Evolutionary conservation across 2,113 vertebrate genomes (phyloP), one percentile per base, ranked within the genome.

Genomic region (Plecotus auritus): DNA sequence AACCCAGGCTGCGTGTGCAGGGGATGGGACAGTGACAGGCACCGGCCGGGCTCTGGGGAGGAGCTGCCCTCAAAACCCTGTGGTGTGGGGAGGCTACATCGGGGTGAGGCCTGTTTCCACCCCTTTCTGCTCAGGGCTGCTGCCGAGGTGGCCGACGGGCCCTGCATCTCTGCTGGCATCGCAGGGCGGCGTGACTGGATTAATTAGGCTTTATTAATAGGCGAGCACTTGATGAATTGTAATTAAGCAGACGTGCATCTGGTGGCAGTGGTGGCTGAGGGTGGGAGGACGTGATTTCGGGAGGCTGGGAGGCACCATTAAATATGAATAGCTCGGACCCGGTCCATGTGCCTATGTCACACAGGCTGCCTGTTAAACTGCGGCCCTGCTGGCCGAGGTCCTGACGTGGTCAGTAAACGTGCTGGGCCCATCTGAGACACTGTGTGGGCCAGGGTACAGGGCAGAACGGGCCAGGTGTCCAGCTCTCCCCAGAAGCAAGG

Each of bases 151-250:
- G 91, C 56, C 7, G 1, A 59, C 30, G 30, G 94, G 49, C 56
- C 59, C 47, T 61, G n/a, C 45, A 35, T 90, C 87, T 49, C 42
- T 35, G 45, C 90, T 59, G 92, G 72, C 94, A 2, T 69, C 0
- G 0, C 42, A 7, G 17, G 72, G 59, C 95, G 90, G 76, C 0
- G 17, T 66, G 94, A 73, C 88, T 54, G 88, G 84, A 91, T 86
- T 96, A 83, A 97, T 97, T 70, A 45, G 85, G 90, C 86, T 95
- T 88, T 70, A 92, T 91, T 97, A 94, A 92, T 86, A 85, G 85
- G 49, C 18, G 0, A 92, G 77, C 37, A 10, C 73, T 80, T 61
- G n/a, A 66, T 17, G 90, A 88, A 95, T 87, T 59, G 74, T 97
- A 91, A 96, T 97, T 95, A 89, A 96, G 94, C 76, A 91, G 94